These are phyloP conservation scores for Brachionus sp. DNA, from an alignment of 1,140 invertebrate genomes.

Conservation along the genomic window DNA sequence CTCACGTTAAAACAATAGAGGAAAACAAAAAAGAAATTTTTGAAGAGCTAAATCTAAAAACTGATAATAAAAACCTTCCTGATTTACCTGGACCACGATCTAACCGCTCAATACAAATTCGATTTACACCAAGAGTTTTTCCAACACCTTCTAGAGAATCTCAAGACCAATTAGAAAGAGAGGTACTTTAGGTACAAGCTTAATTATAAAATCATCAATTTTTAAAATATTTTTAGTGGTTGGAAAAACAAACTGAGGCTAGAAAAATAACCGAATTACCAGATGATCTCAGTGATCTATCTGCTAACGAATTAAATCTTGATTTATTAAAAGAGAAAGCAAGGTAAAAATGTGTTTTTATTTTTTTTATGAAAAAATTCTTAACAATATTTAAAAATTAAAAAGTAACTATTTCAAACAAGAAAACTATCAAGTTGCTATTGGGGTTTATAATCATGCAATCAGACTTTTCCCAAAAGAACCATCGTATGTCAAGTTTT, in stretches of 20 bases:
- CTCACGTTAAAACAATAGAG: slow-evolving; percentile 47
- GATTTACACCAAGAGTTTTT: slow-evolving; percentile 73
- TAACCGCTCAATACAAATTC: slow-evolving; percentile 56
- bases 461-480: slow-evolving; percentile 72
- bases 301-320: slow-evolving; percentile 76
- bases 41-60: neutral
- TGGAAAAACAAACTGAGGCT: slow-evolving; percentile 11
- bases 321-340: slow-evolving; percentile 77
- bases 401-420: slow-evolving; percentile 69
- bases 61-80: slow-evolving; percentile 44
- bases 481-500: slow-evolving; percentile 55
- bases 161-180: slow-evolving; percentile 68
- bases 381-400: slow-evolving; percentile 36
- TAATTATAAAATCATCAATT: neutral
- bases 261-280: slow-evolving; percentile 10
- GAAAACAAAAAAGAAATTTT: slow-evolving; percentile 47
- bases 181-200: slow-evolving; percentile 58
- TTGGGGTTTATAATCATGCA: slow-evolving; percentile 75
- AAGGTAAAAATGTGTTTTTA: slow-evolving; percentile 47
- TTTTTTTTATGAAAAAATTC: neutral
- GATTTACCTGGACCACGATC: slow-evolving; percentile 53
- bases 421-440: slow-evolving; percentile 72
- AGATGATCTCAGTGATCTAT: slow-evolving; percentile 55
- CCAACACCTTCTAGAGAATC: slow-evolving; percentile 79
- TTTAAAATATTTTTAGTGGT: slow-evolving; percentile 18